phyloP scores from a whole-genome alignment of 2,113 vertebrate genomes.

The Misgurnus mizolepis region DNA sequence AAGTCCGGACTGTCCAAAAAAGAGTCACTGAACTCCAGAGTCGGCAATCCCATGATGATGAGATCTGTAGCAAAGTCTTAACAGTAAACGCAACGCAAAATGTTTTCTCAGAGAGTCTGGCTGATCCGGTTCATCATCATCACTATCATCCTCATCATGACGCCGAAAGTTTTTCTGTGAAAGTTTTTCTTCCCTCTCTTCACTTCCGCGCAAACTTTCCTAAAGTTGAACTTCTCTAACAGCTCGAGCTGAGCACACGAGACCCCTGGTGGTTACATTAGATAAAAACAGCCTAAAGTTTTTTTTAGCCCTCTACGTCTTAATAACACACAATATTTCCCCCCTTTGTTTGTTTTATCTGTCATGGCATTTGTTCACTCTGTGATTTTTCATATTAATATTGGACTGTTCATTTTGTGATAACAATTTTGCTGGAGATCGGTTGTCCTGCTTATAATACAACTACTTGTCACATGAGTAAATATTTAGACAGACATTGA shows the following conservation, averaged over 20 bases:
- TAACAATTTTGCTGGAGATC: too few species aligned
- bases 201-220: constrained; percentile 41
- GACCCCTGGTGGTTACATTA: constrained; percentile 75
- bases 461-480: too few species aligned
- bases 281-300: neutral
- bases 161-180: neutral
- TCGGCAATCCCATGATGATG: constrained; percentile 92
- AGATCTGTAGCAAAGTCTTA: neutral
- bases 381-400: too few species aligned
- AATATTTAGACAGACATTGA: too few species aligned
- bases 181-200: constrained; percentile 52
- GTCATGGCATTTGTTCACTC: too few species aligned
- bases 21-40: constrained; percentile 95
- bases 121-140: neutral
- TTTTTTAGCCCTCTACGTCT: too few species aligned
- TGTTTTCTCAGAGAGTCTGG: neutral
- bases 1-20: constrained; percentile 95
- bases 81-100: neutral
- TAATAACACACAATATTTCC: too few species aligned
- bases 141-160: neutral
- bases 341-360: too few species aligned
- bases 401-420: too few species aligned
- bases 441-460: too few species aligned
- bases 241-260: constrained; percentile 53
- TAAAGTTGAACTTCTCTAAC: constrained; percentile 11